Conservation (phyloP, 2,888 invertebrate species). For the Gymnoscelis rufifasciata region DNA sequence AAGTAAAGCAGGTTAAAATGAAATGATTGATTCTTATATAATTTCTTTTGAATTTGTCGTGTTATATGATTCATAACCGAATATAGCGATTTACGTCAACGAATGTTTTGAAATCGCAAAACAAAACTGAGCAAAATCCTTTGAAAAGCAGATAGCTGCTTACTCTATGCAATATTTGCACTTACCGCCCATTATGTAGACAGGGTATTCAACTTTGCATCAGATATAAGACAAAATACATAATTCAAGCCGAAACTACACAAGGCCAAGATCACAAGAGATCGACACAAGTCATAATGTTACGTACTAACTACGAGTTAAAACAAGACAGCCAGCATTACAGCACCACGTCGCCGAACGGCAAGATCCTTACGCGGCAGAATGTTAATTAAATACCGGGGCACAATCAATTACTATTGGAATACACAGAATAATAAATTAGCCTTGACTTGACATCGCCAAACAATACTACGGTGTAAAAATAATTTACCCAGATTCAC, state of each 20-base stretch:
- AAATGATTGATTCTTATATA: too few species aligned
- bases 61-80: too few species aligned
- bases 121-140: slow-evolving; percentile 16
- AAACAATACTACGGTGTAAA: slow-evolving; percentile 47
- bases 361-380: slow-evolving; percentile 44
- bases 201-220: slow-evolving; percentile 50
- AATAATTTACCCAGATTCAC: slow-evolving; percentile 32
- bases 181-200: slow-evolving; percentile 66
- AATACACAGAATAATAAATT: slow-evolving; percentile 50
- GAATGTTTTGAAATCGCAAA: slow-evolving; percentile 4
- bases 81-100: too few species aligned
- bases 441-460: slow-evolving; percentile 71
- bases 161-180: slow-evolving; percentile 32
- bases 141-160: slow-evolving; percentile 32
- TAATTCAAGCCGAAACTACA: slow-evolving; percentile 47
- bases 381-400: slow-evolving; percentile 65
- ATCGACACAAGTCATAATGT: slow-evolving; percentile 29
- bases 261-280: slow-evolving; percentile 59
- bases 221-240: slow-evolving; percentile 37
- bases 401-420: slow-evolving; percentile 52
- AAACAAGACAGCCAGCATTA: slow-evolving; percentile 25
- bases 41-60: too few species aligned
- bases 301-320: slow-evolving; percentile 20
- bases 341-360: slow-evolving; percentile 42
- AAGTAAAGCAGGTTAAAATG: too few species aligned